A percentile compares a stretch with the other conserved stretches of the same genome.
These are phyloP conservation scores for Tetramorium parvispinum DNA, from an alignment of 1,140 invertebrate species.

Conservation along the genomic window DNA sequence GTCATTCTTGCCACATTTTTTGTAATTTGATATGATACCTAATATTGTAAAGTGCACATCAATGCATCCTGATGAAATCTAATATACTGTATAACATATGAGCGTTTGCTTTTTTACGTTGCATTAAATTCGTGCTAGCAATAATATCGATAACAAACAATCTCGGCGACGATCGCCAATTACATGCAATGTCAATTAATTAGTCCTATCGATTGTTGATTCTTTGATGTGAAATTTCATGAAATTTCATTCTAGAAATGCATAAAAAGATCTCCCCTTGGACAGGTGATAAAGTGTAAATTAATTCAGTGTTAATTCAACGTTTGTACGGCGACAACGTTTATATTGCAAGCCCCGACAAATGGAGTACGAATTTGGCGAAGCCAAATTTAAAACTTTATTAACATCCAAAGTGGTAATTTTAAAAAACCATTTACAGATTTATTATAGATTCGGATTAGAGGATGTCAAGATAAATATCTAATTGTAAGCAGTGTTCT, in stretches of 20 bases:
- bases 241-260: slow-evolving; percentile 13
- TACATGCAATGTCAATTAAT: slow-evolving; percentile 62
- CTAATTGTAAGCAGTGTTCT: neutral
- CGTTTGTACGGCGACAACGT: slow-evolving; percentile 16
- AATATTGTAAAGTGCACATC: neutral
- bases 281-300: slow-evolving; percentile 68
- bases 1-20: neutral
- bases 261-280: slow-evolving; percentile 36
- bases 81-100: neutral
- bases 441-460: neutral
- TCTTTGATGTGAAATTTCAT: neutral
- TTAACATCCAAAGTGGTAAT: neutral
- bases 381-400: slow-evolving; percentile 58
- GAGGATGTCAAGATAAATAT: neutral
- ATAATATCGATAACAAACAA: slow-evolving; percentile 38
- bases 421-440: neutral
- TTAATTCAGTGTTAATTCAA: slow-evolving; percentile 72
- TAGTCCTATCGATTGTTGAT: slow-evolving; percentile 50
- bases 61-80: neutral
- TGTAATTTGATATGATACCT: neutral
- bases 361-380: slow-evolving; percentile 15
- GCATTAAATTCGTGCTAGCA: neutral
- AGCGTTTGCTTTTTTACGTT: neutral
- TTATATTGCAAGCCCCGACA: slow-evolving; percentile 25
- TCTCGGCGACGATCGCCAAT: slow-evolving; percentile 50